Evolutionary conservation across 2,888 invertebrate genomes (phyloP).

Genomic region (Copidosoma aretas): DNA sequence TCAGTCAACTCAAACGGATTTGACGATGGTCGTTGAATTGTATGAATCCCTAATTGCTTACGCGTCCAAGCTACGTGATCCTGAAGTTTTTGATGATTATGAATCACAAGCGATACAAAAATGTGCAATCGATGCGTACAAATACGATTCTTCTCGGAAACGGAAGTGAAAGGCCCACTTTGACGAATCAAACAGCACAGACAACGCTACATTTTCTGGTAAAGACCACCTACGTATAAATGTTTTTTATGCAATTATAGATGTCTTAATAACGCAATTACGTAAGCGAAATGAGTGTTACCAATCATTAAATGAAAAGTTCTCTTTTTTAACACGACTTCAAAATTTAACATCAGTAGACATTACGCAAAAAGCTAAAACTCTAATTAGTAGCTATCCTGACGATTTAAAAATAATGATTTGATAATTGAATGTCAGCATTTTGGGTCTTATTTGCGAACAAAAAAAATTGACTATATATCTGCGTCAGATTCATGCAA

Average conservation of each 20-base stretch:
- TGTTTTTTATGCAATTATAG: conserved; percentile 7
- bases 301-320: background rate
- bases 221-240: conserved; percentile 10
- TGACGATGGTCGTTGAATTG: too few relatives aligned
- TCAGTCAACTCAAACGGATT: too few relatives aligned
- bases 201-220: background rate
- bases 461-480: conserved; percentile 53
- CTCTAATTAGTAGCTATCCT: conserved; percentile 12
- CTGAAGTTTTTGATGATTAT: conserved; percentile 21
- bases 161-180: conserved; percentile 20
- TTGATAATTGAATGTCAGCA: conserved; percentile 20
- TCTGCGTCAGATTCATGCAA: conserved; percentile 49
- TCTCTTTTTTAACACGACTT: conserved; percentile 5
- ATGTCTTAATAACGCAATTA: background rate
- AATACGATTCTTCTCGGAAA: conserved; percentile 1
- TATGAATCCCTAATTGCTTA: conserved; percentile 19
- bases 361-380: conserved; percentile 24
- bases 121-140: conserved; percentile 20
- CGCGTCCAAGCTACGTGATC: conserved; percentile 13
- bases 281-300: conserved; percentile 2
- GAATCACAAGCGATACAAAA: conserved; percentile 27
- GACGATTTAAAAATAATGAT: conserved; percentile 18
- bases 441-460: conserved; percentile 14
- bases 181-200: conserved; percentile 11
- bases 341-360: background rate